Conservation (phyloP, 2,888 invertebrate genomes). For the Phytoseiulus persimilis region DNA sequence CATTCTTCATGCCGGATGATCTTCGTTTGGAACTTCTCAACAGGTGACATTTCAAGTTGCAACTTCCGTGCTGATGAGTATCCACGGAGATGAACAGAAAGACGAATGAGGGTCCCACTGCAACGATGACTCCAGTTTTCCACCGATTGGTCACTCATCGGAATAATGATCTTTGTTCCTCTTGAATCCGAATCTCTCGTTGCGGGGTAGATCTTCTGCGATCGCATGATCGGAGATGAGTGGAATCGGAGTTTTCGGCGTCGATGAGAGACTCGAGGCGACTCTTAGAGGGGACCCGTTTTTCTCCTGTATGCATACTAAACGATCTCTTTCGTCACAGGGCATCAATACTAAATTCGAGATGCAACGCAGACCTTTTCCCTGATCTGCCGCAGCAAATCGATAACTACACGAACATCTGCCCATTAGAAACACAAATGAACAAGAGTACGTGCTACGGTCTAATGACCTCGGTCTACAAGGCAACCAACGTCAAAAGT, state of each 20-base stretch:
- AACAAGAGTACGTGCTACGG: constrained; percentile 63
- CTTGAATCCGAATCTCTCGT: too few species aligned
- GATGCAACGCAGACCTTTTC: constrained; percentile 19
- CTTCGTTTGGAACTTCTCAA: constrained; percentile 56
- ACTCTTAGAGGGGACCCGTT: neutral
- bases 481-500: constrained; percentile 76
- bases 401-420: constrained; percentile 78
- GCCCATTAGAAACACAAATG: constrained; percentile 63
- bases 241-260: neutral
- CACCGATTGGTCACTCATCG: too few species aligned
- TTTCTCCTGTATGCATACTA: neutral
- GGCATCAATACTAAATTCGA: constrained; percentile 12
- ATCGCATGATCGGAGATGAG: neutral
- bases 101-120: too few species aligned
- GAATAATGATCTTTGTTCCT: too few species aligned
- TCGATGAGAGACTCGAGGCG: neutral
- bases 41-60: neutral
- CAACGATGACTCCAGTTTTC: too few species aligned
- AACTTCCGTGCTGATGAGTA: neutral
- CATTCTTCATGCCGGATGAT: constrained; percentile 75
- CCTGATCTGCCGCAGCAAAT: constrained; percentile 72
- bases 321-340: neutral
- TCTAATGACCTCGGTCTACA: constrained; percentile 74
- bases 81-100: too few species aligned
- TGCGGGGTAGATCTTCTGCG: too few species aligned